phyloP scores from a whole-genome alignment of 2,888 invertebrate genomes.

The Lepidochrysops patricia region DNA sequence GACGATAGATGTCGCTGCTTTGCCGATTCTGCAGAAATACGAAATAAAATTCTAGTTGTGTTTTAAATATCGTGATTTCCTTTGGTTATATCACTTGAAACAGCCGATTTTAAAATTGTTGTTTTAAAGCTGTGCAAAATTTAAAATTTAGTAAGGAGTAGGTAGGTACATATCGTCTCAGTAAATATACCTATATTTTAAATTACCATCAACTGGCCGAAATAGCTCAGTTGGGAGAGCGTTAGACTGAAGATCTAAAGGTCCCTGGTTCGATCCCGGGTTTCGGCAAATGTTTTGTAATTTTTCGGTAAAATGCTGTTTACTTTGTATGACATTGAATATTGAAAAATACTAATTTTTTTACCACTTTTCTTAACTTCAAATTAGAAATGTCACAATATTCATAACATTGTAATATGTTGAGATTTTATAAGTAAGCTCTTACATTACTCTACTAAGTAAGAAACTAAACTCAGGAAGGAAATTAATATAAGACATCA shows the following conservation, averaged over 20 bases:
- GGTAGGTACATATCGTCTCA: slow-evolving; percentile 29
- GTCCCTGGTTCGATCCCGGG: slow-evolving; percentile 82
- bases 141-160: background rate
- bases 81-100: background rate
- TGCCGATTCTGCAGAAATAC: background rate
- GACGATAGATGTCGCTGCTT: background rate
- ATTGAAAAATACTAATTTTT: no score
- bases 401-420: no score
- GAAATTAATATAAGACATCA: slow-evolving; percentile 15
- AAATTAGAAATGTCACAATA: no score
- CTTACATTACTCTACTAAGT: no score
- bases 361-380: no score
- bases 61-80: background rate
- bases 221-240: slow-evolving; percentile 80
- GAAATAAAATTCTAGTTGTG: background rate
- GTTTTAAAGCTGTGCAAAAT: background rate
- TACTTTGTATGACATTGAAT: no score
- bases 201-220: slow-evolving; percentile 41
- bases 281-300: slow-evolving; percentile 69
- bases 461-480: no score
- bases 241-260: slow-evolving; percentile 82
- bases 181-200: slow-evolving; percentile 29
- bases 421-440: no score
- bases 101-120: background rate
- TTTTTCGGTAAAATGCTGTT: no score